Percentiles rank a stretch among this genome's conserved stretches.
Evolutionary conservation across 1,140 invertebrate species (phyloP).

Genomic region (Eriocheir sinensis): DNA sequence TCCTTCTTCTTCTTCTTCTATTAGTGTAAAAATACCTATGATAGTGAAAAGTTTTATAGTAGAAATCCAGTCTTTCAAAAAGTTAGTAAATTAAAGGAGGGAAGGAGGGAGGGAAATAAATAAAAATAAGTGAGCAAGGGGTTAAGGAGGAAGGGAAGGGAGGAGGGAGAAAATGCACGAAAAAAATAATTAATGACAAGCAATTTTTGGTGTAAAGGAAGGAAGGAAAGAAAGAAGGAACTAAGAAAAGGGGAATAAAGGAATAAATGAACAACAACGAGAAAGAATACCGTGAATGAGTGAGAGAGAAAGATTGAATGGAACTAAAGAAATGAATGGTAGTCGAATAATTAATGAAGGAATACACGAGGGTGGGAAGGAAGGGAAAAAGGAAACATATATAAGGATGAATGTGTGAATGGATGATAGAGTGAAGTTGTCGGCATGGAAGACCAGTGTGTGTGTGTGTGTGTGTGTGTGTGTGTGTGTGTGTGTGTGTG

Average conservation of each 20-base stretch:
- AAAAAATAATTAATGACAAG: neutral
- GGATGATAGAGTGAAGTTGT: neutral
- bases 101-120: neutral
- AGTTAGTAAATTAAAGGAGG: too few species aligned
- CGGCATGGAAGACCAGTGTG: neutral
- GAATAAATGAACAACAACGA: neutral
- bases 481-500: neutral
- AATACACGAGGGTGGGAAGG: neutral
- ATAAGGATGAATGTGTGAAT: too few species aligned
- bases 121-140: neutral
- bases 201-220: neutral
- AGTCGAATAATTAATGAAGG: neutral
- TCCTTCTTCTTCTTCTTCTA: neutral
- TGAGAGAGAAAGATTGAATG: neutral
- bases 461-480: slow-evolving; percentile 38
- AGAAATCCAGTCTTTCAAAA: neutral
- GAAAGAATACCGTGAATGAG: slow-evolving; percentile 7
- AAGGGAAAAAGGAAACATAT: neutral
- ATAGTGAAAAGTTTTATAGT: neutral
- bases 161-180: neutral
- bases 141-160: neutral
- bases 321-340: too few species aligned
- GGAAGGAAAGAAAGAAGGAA: neutral
- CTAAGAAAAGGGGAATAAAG: neutral
- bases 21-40: neutral